phyloP scores from a whole-genome alignment of 2,888 invertebrate genomes.

The Dendrolimus pini region DNA sequence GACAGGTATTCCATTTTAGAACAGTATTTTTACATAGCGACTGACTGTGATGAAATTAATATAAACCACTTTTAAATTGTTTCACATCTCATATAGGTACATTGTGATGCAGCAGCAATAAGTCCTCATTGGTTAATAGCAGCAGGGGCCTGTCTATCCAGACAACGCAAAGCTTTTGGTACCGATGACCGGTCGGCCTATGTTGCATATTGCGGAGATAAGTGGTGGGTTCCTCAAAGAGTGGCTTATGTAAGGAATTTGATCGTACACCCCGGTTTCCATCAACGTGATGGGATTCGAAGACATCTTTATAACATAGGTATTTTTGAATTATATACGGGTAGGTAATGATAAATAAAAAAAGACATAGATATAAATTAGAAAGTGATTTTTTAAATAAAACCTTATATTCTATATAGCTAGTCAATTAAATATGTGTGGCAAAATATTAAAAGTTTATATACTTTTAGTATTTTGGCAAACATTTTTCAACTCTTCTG shows the following conservation, averaged over 20 bases:
- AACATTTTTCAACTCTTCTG: too few relatives aligned
- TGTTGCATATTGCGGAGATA: conserved; percentile 47
- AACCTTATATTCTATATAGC: too few relatives aligned
- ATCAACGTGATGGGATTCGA: conserved; percentile 30
- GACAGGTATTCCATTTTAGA: conserved; percentile 32
- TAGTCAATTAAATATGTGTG: too few relatives aligned
- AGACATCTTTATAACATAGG: conserved; percentile 53
- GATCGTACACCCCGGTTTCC: conserved; percentile 47
- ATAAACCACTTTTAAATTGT: too few relatives aligned
- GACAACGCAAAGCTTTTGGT: conserved; percentile 31
- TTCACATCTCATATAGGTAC: conserved; percentile 28
- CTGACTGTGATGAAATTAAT: too few relatives aligned
- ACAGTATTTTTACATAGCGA: background rate
- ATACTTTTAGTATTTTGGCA: too few relatives aligned
- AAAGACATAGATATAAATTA: too few relatives aligned
- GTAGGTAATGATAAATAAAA: background rate
- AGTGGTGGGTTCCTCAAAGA: conserved; percentile 48
- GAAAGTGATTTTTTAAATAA: too few relatives aligned
- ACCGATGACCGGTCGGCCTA: conserved; percentile 44
- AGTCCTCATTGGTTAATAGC: conserved; percentile 57
- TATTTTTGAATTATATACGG: conserved; percentile 13
- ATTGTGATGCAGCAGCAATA: conserved; percentile 56
- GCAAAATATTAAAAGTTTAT: too few relatives aligned
- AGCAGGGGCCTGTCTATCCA: conserved; percentile 51
- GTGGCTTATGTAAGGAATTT: conserved; percentile 54